Base-by-base conservation (phyloP, 2,113 vertebrate species). In the Lanius collurio region DNA sequence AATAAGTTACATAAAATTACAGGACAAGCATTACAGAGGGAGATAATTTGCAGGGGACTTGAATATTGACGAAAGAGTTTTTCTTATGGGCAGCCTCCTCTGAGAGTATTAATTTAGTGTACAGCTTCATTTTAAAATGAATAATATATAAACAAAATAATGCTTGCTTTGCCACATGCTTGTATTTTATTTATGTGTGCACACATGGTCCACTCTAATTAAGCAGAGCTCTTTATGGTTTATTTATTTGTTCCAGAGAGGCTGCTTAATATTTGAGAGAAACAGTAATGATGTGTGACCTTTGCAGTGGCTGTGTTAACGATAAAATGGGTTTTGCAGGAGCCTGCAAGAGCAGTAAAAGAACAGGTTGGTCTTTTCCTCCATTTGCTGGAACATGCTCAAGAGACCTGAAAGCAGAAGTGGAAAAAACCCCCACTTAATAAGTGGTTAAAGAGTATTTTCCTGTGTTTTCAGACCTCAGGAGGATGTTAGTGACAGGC, bases 171-270 rank as follows among this genome's bases (percentile, higher is more conserved):
- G 83, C 46, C 2, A 2, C 63, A 41, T 93, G 41, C 56, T 68
- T 87, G 55, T 95, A 27, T 92, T 96, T 94, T 95, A 95, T 95
- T 95, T 92, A 93, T 93, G 37, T 49, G 21, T 46, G 76, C 57
- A 65, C 67, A 69, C 87, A 60, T 77, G 77, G 87, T 80, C 85
- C 71, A 55, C 59, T 93, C 77, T 79, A 94, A 95, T 93, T 91
- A 95, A 97, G 73, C 56, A 52, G 35, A 50, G 63, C 53, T 91
- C 77, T 91, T 91, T 78, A 91, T 87, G 71, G 53, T 87, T 96
- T 95, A 84, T 97, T 96, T 94, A 92, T 90, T 95, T 95, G 78
- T 78, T 95, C 83, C 94, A 67, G 77, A 73, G 73, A 42, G 28
- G 39, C 74, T 84, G 74, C 82, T 83, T 91, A 91, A 90, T 76